Base-by-base conservation (phyloP, 2,797 vertebrate genomes). In the Crenuchus spilurus region DNA sequence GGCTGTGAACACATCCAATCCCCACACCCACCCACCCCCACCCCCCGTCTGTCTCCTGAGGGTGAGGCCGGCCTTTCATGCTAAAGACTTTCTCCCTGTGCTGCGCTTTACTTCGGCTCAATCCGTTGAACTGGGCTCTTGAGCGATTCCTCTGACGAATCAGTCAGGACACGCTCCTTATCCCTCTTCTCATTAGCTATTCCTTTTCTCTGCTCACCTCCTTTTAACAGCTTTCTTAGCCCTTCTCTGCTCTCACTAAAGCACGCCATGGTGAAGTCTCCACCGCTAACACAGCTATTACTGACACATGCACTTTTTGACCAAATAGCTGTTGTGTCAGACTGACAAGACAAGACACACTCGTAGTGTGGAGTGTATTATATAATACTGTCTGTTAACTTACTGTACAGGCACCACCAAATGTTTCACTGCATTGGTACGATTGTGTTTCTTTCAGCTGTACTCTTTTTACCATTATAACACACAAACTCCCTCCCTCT, bases 161-260 rank as follows among this genome's bases (percentile, higher is more conserved):
- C 61, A 82, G 1, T 4, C n/a, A 73, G 87, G 84, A 83, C 83
- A 82, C 0, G 0, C 83, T 69, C 84, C 84, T 85, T 91, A 77
- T 86, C 88, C 82, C 84, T 68, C 85, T 80, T 86, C 90, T 93
- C 89, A 87, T 92, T 84, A 83, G 80, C 81, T 82, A 81, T 91
- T 93, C 80, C 81, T 85, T 78, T 78, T 67, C 67, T 76, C 48
- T 60, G 70, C 49, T 91, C 46, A 63, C 70, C 68, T 72, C 65
- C 84, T 75, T 57, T 75, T 84, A 90, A 77, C 63, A 86, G 77
- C 81, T 87, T 85, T 90, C 77, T n/a, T 82, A 60, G 31, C 60
- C 35, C 49, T 58, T 44, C 48, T 60, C n/a, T 37, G 11, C 58
- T 41, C 58, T 24, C 11, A 54, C 51, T 54, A 30, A 30, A 54